Conservation (phyloP, 2,113 vertebrate species). For the Polypterus bichir region DNA sequence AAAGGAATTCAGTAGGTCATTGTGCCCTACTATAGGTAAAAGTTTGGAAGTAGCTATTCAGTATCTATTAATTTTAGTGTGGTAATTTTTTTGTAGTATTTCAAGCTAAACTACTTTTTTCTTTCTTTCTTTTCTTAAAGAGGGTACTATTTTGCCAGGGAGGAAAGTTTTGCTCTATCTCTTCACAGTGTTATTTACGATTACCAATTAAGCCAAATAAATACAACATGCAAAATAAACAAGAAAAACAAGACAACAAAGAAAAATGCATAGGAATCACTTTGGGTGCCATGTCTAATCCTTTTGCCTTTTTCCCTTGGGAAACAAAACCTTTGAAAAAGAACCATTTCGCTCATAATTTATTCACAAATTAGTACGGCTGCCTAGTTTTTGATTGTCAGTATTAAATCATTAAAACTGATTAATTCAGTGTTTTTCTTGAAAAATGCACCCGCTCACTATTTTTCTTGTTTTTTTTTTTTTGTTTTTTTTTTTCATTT, state of each 20-base stretch:
- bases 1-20: no score
- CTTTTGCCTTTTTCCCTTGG: conserved; percentile 13
- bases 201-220: no score
- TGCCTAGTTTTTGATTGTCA: conserved; percentile 48
- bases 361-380: conserved; percentile 46
- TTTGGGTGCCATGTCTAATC: conserved; percentile 18
- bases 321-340: conserved; percentile 31
- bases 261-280: conserved; percentile 26
- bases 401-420: conserved; percentile 37
- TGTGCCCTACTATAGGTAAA: no score
- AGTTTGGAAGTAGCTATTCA: no score
- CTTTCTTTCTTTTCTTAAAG: no score
- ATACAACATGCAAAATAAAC: no score
- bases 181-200: no score
- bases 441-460: conserved; percentile 1
- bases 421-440: conserved; percentile 56
- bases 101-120: no score
- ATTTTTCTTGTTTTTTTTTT: conserved; percentile 3
- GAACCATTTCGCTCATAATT: conserved; percentile 54
- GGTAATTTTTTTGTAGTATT: no score
- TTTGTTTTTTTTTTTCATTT: conserved; percentile 17
- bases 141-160: no score
- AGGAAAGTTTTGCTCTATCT: no score
- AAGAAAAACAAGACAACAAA: conserved; percentile 27
- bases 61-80: no score